Evolutionary conservation across 2,113 vertebrate genomes (phyloP).

Genomic region (Indicator maculatus): DNA sequence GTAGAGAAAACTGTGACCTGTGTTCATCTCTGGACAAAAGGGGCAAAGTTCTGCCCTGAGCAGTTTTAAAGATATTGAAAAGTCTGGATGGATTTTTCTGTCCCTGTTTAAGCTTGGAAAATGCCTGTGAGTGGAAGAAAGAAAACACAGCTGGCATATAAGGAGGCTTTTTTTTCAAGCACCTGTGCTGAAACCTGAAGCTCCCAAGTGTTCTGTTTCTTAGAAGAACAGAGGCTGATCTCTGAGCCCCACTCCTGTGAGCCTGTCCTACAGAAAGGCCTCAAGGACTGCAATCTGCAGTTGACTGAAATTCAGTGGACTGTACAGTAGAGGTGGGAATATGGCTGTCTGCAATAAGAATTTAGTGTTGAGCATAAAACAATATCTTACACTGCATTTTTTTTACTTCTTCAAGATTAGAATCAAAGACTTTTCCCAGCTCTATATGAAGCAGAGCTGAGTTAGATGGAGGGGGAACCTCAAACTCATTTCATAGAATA

Average conservation of each 20-base stretch:
- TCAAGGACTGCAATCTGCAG: neutral
- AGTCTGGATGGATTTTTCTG: neutral
- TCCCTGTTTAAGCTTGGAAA: neutral
- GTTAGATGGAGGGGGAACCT: neutral
- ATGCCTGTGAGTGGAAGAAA: neutral
- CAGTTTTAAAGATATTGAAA: neutral
- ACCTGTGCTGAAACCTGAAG: conserved; percentile 6
- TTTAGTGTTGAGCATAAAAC: neutral
- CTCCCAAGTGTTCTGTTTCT: neutral
- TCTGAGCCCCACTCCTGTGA: accelerated
- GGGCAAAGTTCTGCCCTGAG: neutral
- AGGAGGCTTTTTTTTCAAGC: neutral
- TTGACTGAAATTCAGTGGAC: neutral
- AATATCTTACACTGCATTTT: neutral
- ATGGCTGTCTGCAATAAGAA: neutral
- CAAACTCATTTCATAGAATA: neutral
- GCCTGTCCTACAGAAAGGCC: neutral
- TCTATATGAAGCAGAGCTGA: neutral
- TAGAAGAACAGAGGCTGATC: neutral
- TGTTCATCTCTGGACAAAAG: neutral
- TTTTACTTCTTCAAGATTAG: neutral
- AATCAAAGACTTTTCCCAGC: neutral
- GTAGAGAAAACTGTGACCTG: neutral
- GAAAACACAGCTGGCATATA: neutral
- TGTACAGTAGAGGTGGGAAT: neutral